phyloP scores from a whole-genome alignment of 2,888 invertebrate genomes.

The Drosophila incognita region DNA sequence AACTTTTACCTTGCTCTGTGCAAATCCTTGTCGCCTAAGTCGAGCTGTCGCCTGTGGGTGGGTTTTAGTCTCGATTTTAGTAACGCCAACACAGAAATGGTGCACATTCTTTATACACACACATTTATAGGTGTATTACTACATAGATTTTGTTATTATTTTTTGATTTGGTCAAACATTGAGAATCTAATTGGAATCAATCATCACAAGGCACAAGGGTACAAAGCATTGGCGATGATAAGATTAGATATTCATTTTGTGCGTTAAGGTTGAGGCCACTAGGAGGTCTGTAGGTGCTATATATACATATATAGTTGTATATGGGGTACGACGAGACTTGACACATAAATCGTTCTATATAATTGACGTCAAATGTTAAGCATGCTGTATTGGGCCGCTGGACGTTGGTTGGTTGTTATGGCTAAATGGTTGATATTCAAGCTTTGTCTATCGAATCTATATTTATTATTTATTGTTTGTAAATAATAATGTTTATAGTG shows the following conservation, averaged over 20 bases:
- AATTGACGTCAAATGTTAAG: conserved; percentile 36
- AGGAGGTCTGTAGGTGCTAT: conserved; percentile 25
- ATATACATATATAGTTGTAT: not conserved
- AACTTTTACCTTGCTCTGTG: conserved; percentile 79
- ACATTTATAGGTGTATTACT: conserved; percentile 9
- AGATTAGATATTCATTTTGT: conserved; percentile 66
- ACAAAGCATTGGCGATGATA: conserved; percentile 56
- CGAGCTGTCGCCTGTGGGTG: conserved; percentile 76
- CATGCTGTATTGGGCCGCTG: conserved; percentile 42
- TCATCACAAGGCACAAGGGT: conserved; percentile 41
- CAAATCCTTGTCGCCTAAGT: conserved; percentile 81
- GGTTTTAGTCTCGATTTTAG: conserved; percentile 66
- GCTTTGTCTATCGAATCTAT: not conserved
- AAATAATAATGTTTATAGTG: conserved; percentile 2
- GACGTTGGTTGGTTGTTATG: not conserved
- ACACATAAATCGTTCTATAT: conserved; percentile 37
- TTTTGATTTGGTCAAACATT: conserved; percentile 35
- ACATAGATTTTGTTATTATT: conserved; percentile 18
- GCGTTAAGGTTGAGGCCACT: conserved; percentile 44
- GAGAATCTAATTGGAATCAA: conserved; percentile 66
- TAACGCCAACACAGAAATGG: conserved; percentile 60
- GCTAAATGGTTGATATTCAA: not conserved
- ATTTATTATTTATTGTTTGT: not conserved
- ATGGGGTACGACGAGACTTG: conserved; percentile 24
- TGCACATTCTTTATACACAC: conserved; percentile 38